Conservation (phyloP, 2,888 invertebrate genomes). For the Ornithoptera priamus region DNA sequence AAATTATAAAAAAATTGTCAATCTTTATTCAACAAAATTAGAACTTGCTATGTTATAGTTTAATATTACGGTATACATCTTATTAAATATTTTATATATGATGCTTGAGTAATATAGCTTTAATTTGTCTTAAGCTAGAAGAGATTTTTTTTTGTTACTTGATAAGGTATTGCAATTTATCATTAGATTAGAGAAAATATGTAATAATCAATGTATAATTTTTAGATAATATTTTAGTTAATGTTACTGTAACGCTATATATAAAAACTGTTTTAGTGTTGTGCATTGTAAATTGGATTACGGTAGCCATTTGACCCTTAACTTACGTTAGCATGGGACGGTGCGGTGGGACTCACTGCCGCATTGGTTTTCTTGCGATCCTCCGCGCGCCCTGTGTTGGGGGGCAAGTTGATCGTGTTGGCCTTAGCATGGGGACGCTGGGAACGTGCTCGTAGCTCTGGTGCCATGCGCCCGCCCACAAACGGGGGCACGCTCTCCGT, state of each 20-base stretch:
- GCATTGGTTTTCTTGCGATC: slow-evolving; percentile 53
- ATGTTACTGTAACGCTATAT: no score
- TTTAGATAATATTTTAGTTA: no score
- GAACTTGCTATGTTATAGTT: no score
- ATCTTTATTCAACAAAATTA: no score
- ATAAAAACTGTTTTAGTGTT: background rate
- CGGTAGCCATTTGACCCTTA: background rate
- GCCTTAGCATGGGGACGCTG: slow-evolving; percentile 75
- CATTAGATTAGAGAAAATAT: no score
- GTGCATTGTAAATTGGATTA: background rate
- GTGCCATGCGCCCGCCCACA: slow-evolving; percentile 57
- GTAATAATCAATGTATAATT: no score
- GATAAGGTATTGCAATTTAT: background rate
- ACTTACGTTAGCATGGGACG: slow-evolving; percentile 71
- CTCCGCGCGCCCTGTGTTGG: slow-evolving; percentile 58
- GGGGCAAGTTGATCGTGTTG: slow-evolving; percentile 82
- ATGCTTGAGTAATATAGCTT: slow-evolving; percentile 1
- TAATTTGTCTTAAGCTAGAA: background rate
- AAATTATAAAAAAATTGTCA: no score
- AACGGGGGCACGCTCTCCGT: slow-evolving; percentile 70
- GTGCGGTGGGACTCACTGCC: slow-evolving; percentile 64
- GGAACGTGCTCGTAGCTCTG: slow-evolving; percentile 59
- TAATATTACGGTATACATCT: no score
- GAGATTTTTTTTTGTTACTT: background rate
- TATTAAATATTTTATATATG: no score